phyloP scores from a whole-genome alignment of 2,797 vertebrate genomes.

The Chrosomus eos region DNA sequence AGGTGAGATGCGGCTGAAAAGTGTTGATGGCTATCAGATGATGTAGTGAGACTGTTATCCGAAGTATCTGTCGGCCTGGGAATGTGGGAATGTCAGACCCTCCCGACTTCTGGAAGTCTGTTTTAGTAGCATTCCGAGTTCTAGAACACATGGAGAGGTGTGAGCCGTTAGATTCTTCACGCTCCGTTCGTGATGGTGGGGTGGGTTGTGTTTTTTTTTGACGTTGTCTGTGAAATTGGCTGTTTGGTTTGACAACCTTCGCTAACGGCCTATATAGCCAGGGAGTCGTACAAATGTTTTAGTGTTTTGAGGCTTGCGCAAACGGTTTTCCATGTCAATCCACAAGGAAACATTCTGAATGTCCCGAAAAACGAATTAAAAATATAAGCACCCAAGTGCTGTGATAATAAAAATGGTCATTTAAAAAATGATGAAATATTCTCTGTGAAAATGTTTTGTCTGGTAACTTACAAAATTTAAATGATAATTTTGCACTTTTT shows the following conservation, averaged over 20 bases:
- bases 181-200: constrained; percentile 1
- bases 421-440: background rate
- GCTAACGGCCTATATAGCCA: constrained; percentile 37
- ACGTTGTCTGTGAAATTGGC: constrained; percentile 31
- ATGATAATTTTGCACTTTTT: background rate
- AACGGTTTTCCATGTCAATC: background rate
- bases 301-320: constrained; percentile 13
- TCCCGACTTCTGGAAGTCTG: constrained; percentile 31
- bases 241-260: constrained; percentile 57
- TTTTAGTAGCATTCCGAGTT: constrained; percentile 40
- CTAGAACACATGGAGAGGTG: constrained; percentile 53
- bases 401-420: background rate
- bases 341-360: background rate
- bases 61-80: constrained; percentile 26
- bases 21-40: constrained; percentile 54
- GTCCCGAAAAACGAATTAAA: background rate
- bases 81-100: constrained; percentile 43
- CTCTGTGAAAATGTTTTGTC: background rate
- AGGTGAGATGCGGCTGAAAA: constrained; percentile 40
- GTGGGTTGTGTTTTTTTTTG: constrained; percentile 35
- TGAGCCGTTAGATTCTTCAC: constrained; percentile 39
- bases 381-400: background rate
- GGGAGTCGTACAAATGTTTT: constrained; percentile 22
- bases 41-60: constrained; percentile 37
- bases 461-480: background rate